Conservation (phyloP, 2,888 invertebrate species). For the Tholera decimalis region DNA sequence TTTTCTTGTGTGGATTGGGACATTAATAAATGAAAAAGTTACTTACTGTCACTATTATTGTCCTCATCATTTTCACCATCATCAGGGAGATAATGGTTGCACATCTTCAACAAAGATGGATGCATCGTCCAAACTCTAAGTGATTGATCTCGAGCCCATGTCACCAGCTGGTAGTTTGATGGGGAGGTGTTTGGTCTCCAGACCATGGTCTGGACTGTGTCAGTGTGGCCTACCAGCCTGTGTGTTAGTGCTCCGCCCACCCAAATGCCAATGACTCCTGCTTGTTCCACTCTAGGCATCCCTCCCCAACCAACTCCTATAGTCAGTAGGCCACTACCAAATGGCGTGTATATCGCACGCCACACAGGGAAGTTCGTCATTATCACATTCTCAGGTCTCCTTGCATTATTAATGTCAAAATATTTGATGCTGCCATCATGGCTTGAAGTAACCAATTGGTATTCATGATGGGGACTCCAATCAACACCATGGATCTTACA, state of each 20-base stretch:
- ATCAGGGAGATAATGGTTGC: slow-evolving; percentile 93
- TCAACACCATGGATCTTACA: slow-evolving; percentile 97
- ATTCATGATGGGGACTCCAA: slow-evolving; percentile 97
- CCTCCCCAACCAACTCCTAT: slow-evolving; percentile 98
- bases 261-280: slow-evolving; percentile 91
- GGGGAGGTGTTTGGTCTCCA: slow-evolving; percentile 95
- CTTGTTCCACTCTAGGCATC: slow-evolving; percentile 94
- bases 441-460: slow-evolving; percentile 97
- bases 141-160: slow-evolving; percentile 98
- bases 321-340: slow-evolving; percentile 97
- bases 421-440: slow-evolving; percentile 99
- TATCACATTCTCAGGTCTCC: slow-evolving; percentile 96
- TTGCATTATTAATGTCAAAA: slow-evolving; percentile 97
- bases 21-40: slow-evolving; percentile 10
- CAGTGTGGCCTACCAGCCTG: slow-evolving; percentile 98
- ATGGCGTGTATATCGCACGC: slow-evolving; percentile 98
- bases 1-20: neutral
- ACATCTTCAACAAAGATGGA: slow-evolving; percentile 95
- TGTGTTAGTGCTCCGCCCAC: slow-evolving; percentile 94
- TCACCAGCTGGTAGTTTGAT: slow-evolving; percentile 96
- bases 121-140: slow-evolving; percentile 98
- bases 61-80: slow-evolving; percentile 91
- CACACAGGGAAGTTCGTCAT: slow-evolving; percentile 97
- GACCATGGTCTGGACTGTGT: slow-evolving; percentile 98
- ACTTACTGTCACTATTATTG: slow-evolving; percentile 88